Base-by-base conservation (phyloP, 2,888 invertebrate genomes). In the Acanthosepion pharaonis region DNA sequence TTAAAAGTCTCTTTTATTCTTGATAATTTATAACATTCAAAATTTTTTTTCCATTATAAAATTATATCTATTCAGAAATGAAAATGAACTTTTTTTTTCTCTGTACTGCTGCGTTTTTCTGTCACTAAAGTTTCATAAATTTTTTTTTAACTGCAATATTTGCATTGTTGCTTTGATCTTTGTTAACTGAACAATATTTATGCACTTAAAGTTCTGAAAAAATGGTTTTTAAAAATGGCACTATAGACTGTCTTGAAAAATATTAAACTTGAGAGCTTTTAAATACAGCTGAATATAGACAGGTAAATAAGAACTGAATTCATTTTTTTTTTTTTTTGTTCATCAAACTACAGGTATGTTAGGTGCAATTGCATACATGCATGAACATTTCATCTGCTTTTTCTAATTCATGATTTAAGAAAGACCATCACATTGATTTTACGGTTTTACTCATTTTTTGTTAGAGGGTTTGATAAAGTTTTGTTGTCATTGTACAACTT, bases 31-130 rank as follows among this genome's bases (percentile, higher is more conserved):
- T 78, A 78, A 78, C 15, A 78, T 78, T 78, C n/a, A 15, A 78
- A 8, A 0, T 33, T n/a, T 78, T n/a, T n/a, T 78, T 15, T 78
- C 33, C 78, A n/a, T 78, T n/a, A 11, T n/a, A n/a, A 78, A 78
- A 78, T 33, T 33, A 78, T 78, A 78, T 78, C n/a, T 78, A 78
- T 33, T n/a, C n/a, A n/a, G 78, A 78, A n/a, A 78, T 78, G n/a
- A 33, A 4, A 15, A 33, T 33, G n/a, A 33, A 33, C 1, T 5
- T 0, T 78, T 78, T n/a, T 33, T 23, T 18, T n/a, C 9, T 33
- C n/a, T 78, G 78, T 78, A 78, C 78, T 78, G 78, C 78, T 78
- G 78, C 78, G 8, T 78, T 78, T 78, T 78, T 78, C 59, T 78
- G 78, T n/a, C 78, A 78, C n/a, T n/a, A 78, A 78, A 78, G 5